phyloP scores from a whole-genome alignment of 2,113 vertebrate genomes.

The Macrotis lagotis region DNA sequence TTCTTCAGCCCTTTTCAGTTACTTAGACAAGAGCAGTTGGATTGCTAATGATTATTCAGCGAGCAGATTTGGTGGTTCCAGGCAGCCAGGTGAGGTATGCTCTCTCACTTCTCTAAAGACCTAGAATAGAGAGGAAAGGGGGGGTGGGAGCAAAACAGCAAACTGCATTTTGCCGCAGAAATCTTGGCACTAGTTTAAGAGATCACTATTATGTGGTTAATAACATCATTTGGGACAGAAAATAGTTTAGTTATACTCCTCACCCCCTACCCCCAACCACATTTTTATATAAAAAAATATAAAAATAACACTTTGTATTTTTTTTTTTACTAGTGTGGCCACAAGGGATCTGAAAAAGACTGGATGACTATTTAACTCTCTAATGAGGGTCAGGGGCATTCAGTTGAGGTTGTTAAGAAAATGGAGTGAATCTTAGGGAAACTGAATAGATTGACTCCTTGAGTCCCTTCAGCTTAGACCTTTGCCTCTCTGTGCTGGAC shows the following conservation, averaged over 20 bases:
- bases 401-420: not conserved
- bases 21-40: slow-evolving; percentile 34
- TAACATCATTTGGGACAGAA: not conserved
- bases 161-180: not conserved
- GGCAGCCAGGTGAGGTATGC: slow-evolving; percentile 45
- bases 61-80: slow-evolving; percentile 57
- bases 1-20: slow-evolving; percentile 45
- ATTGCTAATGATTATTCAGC: slow-evolving; percentile 56
- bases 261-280: not conserved
- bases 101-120: slow-evolving; percentile 42
- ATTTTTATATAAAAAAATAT: not conserved
- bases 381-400: not conserved
- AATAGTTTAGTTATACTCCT: not conserved
- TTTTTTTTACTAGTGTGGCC: not conserved
- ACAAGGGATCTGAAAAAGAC: slow-evolving; percentile 6
- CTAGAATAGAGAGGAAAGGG: not conserved
- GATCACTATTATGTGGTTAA: not conserved
- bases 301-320: not conserved
- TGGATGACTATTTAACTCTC: not conserved
- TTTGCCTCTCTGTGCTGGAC: not conserved
- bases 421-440: not conserved
- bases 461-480: not conserved
- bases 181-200: slow-evolving; percentile 2
- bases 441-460: not conserved
- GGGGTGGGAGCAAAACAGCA: slow-evolving; percentile 37